Evolutionary conservation across 92 coral and sea anemone species (phyloP).

Genomic region (Porites rus): DNA sequence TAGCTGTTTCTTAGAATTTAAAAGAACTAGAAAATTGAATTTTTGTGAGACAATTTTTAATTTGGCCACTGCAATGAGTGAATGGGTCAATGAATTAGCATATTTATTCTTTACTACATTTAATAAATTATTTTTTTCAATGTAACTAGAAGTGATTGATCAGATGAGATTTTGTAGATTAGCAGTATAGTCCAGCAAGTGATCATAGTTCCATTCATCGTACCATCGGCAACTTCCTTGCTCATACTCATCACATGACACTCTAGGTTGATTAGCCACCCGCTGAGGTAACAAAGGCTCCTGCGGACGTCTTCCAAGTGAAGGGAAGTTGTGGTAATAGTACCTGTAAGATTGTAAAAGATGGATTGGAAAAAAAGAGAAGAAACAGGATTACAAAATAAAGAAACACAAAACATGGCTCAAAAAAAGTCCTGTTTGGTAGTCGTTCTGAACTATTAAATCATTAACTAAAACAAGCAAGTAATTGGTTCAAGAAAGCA

Average conservation of each 20-base stretch:
- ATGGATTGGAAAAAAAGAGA: not conserved
- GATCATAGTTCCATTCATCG: slow-evolving; percentile 99
- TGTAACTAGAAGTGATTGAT: not conserved
- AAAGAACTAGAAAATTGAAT: too few species aligned
- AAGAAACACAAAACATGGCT: too few species aligned
- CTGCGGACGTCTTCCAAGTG: slow-evolving; percentile 92
- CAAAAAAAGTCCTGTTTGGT: too few species aligned
- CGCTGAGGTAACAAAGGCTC: slow-evolving; percentile 88
- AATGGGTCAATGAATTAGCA: too few species aligned
- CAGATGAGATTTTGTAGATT: slow-evolving; percentile 62
- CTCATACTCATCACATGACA: slow-evolving; percentile 97
- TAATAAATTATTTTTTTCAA: too few species aligned
- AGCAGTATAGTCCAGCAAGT: slow-evolving; percentile 78
- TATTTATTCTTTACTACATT: too few species aligned
- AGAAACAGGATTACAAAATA: not conserved
- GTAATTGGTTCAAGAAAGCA: too few species aligned
- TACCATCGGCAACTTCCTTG: slow-evolving; percentile 99
- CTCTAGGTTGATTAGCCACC: slow-evolving; percentile 83
- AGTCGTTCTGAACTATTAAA: too few species aligned
- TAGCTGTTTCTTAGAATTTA: too few species aligned
- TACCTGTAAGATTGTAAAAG: slow-evolving; percentile 68
- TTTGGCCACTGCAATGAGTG: too few species aligned
- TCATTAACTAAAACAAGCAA: too few species aligned
- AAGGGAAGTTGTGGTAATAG: slow-evolving; percentile 93
- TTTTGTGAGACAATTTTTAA: too few species aligned